Evolutionary conservation across 2,113 vertebrate genomes (phyloP), one percentile per base, ranked within the genome.

Genomic region (Zootoca vivipara): DNA sequence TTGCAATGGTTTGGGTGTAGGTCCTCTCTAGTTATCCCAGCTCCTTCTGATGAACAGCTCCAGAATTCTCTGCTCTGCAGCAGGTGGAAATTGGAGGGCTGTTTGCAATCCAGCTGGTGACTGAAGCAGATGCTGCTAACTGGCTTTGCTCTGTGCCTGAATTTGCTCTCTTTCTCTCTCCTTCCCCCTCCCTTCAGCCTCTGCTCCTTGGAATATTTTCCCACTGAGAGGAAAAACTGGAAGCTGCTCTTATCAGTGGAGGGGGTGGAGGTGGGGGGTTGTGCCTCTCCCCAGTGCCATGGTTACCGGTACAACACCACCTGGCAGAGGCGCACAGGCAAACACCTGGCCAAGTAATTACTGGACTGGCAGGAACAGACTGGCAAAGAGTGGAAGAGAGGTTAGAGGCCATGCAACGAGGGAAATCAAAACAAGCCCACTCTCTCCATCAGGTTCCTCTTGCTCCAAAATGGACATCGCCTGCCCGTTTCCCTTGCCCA

Each of bases 291-390:
- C 82, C 24, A 74, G 64, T 82, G 42, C 83, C 82, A 85, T 88
- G 78, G 86, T 82, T 74, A n/a, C n/a, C n/a, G n/a, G n/a, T n/a
- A 91, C 86, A 20, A 22, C 65, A 62, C 70, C 83, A 85, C 24
- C 56, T 85, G 86, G 38, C 33, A n/a, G 78, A 40, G 67, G n/a
- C 30, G 42, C 77, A 85, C 77, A 81, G 82, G 58, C 24, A 72
- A 75, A 69, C 22, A 81, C 15, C 78, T n/a, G 58, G 81, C 62
- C 10, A 56, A 67, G 35, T 38, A 65, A 46, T 74, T 62, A 18
- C 6, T 1, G 22, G 7, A 40, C 62, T 69, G 72, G 35, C 65
- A 73, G 38, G 26, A 62, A 20, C 16, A 52, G 46, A 52, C 46
- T 52, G 46, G 46, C 46, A 52, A 52, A 52, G 46, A 52, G 46